Evolutionary conservation across 2,113 vertebrate species (phyloP).

Genomic region (Heliornis fulica): DNA sequence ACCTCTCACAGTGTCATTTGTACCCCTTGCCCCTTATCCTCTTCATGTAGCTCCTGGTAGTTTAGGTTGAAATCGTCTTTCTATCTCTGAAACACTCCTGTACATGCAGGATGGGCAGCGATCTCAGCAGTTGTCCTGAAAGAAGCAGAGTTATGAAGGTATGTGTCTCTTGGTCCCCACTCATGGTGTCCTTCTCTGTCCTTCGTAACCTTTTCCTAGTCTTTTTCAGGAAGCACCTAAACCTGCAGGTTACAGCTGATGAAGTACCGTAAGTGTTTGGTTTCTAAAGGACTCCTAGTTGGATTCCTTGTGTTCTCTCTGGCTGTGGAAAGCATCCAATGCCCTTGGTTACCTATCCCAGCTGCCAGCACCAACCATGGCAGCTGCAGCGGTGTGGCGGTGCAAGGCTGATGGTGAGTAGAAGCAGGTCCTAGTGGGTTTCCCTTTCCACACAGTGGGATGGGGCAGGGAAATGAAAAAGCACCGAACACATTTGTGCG

Average conservation of each 20-base stretch:
- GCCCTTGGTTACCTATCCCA: not conserved
- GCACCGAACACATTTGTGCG: not conserved
- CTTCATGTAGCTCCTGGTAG: not conserved
- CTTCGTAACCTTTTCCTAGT: not conserved
- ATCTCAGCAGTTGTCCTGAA: not conserved
- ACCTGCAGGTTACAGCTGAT: not conserved
- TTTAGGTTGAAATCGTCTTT: not conserved
- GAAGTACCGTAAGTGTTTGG: not conserved
- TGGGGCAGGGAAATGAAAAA: not conserved
- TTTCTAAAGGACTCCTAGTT: not conserved
- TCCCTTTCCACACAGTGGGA: not conserved
- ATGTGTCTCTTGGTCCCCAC: not conserved
- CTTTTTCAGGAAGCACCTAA: not conserved
- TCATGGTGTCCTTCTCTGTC: not conserved
- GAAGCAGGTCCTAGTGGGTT: not conserved
- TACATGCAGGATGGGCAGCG: not conserved
- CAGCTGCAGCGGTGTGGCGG: not conserved
- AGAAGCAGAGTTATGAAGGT: not conserved
- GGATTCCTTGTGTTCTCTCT: not conserved
- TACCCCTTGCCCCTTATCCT: not conserved
- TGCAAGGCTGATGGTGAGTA: not conserved
- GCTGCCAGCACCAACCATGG: rapidly evolving
- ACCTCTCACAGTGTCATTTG: not conserved
- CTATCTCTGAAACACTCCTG: not conserved
- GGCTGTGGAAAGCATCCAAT: not conserved